phyloP scores from a whole-genome alignment of 1,140 invertebrate genomes.

The Drosophila watanabei region DNA sequence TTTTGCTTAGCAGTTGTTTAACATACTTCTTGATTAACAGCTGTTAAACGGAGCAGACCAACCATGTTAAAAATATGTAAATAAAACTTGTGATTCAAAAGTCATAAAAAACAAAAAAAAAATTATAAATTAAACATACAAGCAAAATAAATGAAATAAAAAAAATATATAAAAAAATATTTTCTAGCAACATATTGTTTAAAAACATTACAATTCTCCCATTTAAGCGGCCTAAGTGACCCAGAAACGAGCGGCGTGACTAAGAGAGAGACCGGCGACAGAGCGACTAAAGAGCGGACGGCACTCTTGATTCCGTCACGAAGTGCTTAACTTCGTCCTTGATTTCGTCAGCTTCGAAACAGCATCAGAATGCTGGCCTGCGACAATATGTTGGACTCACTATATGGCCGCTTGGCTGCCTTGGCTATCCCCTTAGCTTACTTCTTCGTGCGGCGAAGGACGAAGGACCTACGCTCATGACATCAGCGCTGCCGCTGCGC shows the following conservation, averaged over 20 bases:
- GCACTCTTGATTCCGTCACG: constrained; percentile 43
- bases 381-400: constrained; percentile 77
- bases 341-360: constrained; percentile 56
- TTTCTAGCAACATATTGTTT: not conserved
- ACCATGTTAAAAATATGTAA: not conserved
- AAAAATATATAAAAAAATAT: not conserved
- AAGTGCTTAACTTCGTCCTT: constrained; percentile 80
- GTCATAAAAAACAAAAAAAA: not conserved
- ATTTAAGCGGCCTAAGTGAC: constrained; percentile 49
- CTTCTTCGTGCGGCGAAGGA: constrained; percentile 31
- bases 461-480: constrained; percentile 50
- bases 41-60: not conserved
- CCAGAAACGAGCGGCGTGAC: constrained; percentile 45
- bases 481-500: constrained; percentile 43
- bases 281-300: constrained; percentile 68
- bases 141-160: no score
- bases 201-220: not conserved
- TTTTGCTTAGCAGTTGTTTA: not conserved
- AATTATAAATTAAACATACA: no score
- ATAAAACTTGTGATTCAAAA: no score
- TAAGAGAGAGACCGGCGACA: constrained; percentile 59
- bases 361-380: constrained; percentile 49
- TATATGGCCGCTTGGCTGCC: constrained; percentile 32
- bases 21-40: not conserved
- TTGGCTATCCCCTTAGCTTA: constrained; percentile 23